Evolutionary conservation across 1,140 invertebrate species (phyloP).

Genomic region (Phocides pigmalion): DNA sequence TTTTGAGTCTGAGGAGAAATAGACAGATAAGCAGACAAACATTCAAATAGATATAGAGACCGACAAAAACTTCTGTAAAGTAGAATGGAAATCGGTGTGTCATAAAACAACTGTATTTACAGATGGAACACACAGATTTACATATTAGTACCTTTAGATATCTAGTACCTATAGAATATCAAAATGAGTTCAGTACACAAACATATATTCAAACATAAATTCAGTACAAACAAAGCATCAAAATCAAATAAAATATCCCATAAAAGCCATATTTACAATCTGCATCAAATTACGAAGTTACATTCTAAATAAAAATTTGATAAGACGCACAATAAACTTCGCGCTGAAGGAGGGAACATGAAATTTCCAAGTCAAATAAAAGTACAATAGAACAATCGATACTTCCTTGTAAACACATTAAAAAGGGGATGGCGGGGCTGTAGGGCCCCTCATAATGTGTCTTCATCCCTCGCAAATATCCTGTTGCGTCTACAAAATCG

Average conservation of each 20-base stretch:
- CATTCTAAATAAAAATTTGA: constrained; percentile 53
- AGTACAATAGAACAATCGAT: constrained; percentile 81
- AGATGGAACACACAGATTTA: no score
- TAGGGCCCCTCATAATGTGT: constrained; percentile 57
- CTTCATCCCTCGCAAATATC: constrained; percentile 72
- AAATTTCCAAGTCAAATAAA: constrained; percentile 82
- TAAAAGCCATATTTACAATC: constrained; percentile 27
- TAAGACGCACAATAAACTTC: constrained; percentile 61
- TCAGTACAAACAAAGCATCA: neutral
- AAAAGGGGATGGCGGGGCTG: constrained; percentile 56
- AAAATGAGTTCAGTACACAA: no score
- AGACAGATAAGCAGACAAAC: no score
- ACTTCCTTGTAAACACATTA: constrained; percentile 82
- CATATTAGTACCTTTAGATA: no score
- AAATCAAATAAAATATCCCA: constrained; percentile 25
- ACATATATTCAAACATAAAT: constrained; percentile 4
- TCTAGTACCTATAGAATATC: no score
- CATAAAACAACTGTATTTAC: no score
- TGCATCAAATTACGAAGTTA: constrained; percentile 30
- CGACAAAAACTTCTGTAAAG: no score
- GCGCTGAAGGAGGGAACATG: constrained; percentile 48
- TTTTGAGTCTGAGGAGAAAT: no score
- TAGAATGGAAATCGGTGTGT: no score
- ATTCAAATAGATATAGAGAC: no score
- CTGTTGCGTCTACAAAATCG: constrained; percentile 68